phyloP scores from a whole-genome alignment of 2,113 vertebrate genomes.

The Hippolais icterina region DNA sequence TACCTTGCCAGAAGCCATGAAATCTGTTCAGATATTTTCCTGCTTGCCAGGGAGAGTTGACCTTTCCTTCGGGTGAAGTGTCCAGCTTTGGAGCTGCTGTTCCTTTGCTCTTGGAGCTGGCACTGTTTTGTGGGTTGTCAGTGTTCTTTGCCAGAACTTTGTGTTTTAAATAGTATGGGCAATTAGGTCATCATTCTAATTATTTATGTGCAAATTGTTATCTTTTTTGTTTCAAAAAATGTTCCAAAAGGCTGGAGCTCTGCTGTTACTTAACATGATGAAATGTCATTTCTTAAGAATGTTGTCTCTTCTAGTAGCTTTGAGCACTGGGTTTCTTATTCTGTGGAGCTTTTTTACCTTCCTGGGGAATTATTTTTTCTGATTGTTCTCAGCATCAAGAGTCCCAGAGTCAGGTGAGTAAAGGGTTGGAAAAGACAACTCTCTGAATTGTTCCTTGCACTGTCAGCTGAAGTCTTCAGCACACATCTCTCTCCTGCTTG shows the following conservation, averaged over 20 bases:
- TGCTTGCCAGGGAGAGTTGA: constrained; percentile 23
- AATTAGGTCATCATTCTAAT: background rate
- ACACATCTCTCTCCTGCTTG: background rate
- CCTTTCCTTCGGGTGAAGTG: constrained; percentile 7
- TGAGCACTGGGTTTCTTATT: background rate
- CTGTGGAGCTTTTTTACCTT: background rate
- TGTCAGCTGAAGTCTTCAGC: background rate
- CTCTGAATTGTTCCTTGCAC: background rate
- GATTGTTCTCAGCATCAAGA: background rate
- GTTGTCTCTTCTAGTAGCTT: background rate
- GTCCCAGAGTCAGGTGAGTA: background rate
- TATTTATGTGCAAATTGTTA: background rate
- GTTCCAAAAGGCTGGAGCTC: background rate
- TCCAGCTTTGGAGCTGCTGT: background rate
- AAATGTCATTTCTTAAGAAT: background rate
- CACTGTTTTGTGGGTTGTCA: background rate
- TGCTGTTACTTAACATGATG: background rate
- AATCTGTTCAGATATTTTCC: constrained; percentile 9
- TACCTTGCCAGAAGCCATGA: background rate
- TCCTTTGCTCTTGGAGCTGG: background rate
- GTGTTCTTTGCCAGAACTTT: background rate
- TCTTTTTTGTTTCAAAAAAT: background rate
- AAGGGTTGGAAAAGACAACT: background rate
- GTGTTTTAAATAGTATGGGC: background rate
- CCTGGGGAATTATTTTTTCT: background rate